Evolutionary conservation across 2,888 invertebrate species (phyloP), one percentile per base, ranked within the genome.

Genomic region (Nomada ruficornis): DNA sequence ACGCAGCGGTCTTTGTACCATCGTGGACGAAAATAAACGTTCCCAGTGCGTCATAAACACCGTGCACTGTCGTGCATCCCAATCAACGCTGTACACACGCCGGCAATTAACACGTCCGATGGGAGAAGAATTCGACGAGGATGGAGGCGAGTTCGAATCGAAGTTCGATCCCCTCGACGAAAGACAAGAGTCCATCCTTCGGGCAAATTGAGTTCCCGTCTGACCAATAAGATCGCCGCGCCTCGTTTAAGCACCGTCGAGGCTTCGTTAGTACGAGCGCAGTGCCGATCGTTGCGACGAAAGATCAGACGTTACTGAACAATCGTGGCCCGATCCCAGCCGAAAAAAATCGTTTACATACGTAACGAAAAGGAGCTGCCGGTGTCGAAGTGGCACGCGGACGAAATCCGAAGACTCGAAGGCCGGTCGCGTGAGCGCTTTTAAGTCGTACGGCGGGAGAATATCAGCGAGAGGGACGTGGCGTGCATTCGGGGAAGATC

Each of bases 381-480:
- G 44, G 15, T 13, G n/a, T 29, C n/a, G 13, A 3, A 26, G 0
- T n/a, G 42, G 10, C 42, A 20, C 62, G 15, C 59, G 44, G 36
- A 44, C 42, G 47, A 70, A 65, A 71, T 54, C n/a, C 26, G 47
- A 13, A 18, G 47, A 67, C 70, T 78, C 79, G 64, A 78, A 80
- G 52, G 78, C 70, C 59, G 10, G 70, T 80, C 79, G 78, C 78
- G 79, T 70, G 79, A 52, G 65, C 70, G 54, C 54, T 71, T 78
- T 78, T 78, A 70, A 78, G 59, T 59, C 50, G 36, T 5, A 54
- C 36, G n/a, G 29, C 64, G 10, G 18, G 36, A 2, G 42, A 77
- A 80, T 70, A 36, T 62, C 52, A 11, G 50, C 23, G 20, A 15
- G 29, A 5, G 20, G 57, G 64, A 80, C 80, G 80, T 78, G 80